phyloP scores from a whole-genome alignment of 2,113 vertebrate species.

The Cromileptes altivelis region DNA sequence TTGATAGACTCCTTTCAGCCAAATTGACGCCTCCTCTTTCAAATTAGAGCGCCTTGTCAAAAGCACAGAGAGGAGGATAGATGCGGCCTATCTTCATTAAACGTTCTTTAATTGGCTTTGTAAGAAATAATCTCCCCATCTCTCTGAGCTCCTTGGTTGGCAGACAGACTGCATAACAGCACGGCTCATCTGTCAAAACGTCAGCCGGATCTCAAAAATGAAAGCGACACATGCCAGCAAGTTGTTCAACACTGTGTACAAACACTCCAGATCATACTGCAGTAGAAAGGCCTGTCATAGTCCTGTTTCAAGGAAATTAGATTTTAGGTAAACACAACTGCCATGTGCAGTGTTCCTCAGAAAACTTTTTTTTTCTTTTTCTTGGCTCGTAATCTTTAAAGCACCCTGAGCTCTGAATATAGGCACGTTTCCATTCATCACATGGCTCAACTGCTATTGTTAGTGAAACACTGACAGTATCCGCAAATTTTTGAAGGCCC shows the following conservation, averaged over 20 bases:
- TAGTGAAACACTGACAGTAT: conserved; percentile 67
- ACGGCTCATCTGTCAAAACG: conserved; percentile 78
- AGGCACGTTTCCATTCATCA: conserved; percentile 60
- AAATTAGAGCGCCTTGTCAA: conserved; percentile 65
- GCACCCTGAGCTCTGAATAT: conserved; percentile 58
- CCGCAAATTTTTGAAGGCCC: conserved; percentile 65
- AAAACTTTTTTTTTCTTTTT: conserved; percentile 29
- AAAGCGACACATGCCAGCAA: conserved; percentile 73
- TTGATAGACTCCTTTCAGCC: conserved; percentile 50
- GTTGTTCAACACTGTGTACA: conserved; percentile 76
- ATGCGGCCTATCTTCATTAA: conserved; percentile 75
- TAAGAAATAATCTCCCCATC: conserved; percentile 75
- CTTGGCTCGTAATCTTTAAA: conserved; percentile 59
- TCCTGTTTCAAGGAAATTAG: conserved; percentile 67
- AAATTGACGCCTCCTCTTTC: conserved; percentile 56
- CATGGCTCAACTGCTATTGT: conserved; percentile 54
- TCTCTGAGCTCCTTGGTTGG: conserved; percentile 58
- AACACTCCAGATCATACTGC: conserved; percentile 74
- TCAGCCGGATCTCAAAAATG: conserved; percentile 73
- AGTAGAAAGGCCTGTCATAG: conserved; percentile 71
- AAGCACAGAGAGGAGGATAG: conserved; percentile 57
- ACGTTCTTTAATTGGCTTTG: conserved; percentile 81
- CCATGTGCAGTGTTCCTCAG: conserved; percentile 57
- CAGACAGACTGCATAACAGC: conserved; percentile 65
- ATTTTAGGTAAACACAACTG: conserved; percentile 76